Base-by-base conservation (phyloP, 2,888 invertebrate genomes). In the Ormia ochracea region DNA sequence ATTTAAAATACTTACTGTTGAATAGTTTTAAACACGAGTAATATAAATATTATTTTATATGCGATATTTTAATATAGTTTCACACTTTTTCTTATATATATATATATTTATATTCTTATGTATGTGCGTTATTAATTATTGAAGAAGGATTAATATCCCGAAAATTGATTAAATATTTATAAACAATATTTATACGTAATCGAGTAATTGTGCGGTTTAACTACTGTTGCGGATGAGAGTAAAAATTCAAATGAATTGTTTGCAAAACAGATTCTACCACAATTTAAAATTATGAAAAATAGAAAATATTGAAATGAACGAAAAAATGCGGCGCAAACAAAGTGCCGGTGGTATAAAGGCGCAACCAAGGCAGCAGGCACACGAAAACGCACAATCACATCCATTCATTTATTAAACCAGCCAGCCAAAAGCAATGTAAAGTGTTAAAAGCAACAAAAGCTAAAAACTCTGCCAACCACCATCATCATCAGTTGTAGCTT, bases 191-290 rank as follows among this genome's bases (percentile, higher is more conserved):
- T 21, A 23, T 48, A 26, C 9, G n/a, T 26, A 33, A 36, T 52
- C 21, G 28, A 58, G 43, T 19, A 6, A n/a, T 23, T 61, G 12
- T 21, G 50, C 76, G 76, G 68, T 66, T 54, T 41, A 43, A 75
- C 63, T 66, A 77, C 89, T 85, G 85, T 83, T 85, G 84, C 82
- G 85, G 85, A 84, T 89, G 88, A 88, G 88, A 89, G 90, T 88
- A 89, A 85, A 87, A 86, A 90, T 88, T 90, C 88, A 89, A 89
- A 89, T 90, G 89, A 89, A 87, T 86, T 86, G 84, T 84, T 84
- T 81, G 68, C 77, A 75, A 69, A 75, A 81, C 68, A 76, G 68
- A 80, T 81, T 81, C 79, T 80, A 73, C 80, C 72, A 76, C 72
- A 68, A 68, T 76, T 81, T 75, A 75, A 81, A 82, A 82, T 82